These are phyloP conservation scores for Caenorhabditis wallacei DNA, from an alignment of 2,888 invertebrate species.

Conservation along the genomic window DNA sequence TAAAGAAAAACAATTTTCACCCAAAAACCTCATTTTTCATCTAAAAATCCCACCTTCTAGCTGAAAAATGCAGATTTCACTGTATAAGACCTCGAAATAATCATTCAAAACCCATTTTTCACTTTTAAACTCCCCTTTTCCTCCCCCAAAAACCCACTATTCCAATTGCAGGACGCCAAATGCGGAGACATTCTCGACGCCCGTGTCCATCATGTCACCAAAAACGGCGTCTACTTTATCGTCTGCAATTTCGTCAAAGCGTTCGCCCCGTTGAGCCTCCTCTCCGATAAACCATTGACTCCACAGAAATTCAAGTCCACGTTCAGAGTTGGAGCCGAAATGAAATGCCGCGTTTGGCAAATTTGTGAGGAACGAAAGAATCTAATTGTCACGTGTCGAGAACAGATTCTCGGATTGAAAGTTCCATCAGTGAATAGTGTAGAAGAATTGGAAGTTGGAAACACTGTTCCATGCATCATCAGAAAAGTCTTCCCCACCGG, in stretches of 20 bases:
- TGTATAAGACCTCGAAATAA: no score
- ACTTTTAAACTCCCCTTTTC: constrained; percentile 3
- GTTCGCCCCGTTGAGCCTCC: constrained; percentile 70
- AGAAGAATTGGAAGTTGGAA: constrained; percentile 47
- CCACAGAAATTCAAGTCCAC: constrained; percentile 12
- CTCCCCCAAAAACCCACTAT: no score
- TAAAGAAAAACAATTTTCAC: no score
- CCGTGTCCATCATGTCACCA: constrained; percentile 52
- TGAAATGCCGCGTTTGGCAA: constrained; percentile 74
- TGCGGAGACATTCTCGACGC: constrained; percentile 70
- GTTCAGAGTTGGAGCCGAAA: constrained; percentile 56
- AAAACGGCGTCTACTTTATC: constrained; percentile 61
- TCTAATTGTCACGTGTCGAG: constrained; percentile 72
- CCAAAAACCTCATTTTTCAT: no score
- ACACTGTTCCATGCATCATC: constrained; percentile 63
- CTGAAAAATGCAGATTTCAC: no score
- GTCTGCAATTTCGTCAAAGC: constrained; percentile 70
- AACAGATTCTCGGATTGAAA: constrained; percentile 65
- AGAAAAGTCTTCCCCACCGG: constrained; percentile 69
- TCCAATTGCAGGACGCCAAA: constrained; percentile 68
- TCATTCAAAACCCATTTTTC: no score
- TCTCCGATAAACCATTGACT: constrained; percentile 69
- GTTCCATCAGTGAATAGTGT: constrained; percentile 33
- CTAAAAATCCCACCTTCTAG: no score
- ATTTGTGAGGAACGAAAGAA: constrained; percentile 68